Evolutionary conservation across 2,888 invertebrate genomes (phyloP).

Genomic region (Stenichneumon culpator): DNA sequence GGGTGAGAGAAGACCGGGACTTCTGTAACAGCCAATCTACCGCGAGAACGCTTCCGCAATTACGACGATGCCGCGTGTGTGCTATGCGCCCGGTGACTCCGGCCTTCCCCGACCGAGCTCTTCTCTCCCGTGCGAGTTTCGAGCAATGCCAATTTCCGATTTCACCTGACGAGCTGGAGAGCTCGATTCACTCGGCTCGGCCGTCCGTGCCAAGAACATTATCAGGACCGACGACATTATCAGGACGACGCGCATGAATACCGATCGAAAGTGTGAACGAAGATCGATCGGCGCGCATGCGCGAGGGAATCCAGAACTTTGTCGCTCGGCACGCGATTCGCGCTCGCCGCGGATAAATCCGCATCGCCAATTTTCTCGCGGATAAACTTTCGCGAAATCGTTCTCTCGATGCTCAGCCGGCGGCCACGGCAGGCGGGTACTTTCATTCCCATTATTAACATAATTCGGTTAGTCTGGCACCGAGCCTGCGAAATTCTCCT

Average conservation of each 20-base stretch:
- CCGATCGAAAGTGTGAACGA: conserved; percentile 37
- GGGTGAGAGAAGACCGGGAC: background rate
- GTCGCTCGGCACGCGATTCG: background rate
- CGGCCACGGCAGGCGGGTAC: conserved; percentile 9
- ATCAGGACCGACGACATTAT: background rate
- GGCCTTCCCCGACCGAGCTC: background rate
- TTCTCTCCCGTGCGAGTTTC: conserved; percentile 11
- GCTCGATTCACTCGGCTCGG: background rate
- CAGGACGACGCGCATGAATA: background rate
- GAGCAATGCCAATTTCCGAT: conserved; percentile 33
- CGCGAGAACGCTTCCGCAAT: conserved; percentile 47
- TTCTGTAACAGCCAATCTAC: conserved; percentile 25
- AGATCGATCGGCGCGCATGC: conserved; percentile 15
- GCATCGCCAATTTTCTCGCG: conserved; percentile 31
- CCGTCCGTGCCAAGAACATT: background rate
- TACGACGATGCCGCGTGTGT: conserved; percentile 14
- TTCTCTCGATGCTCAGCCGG: conserved; percentile 20
- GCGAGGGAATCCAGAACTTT: background rate
- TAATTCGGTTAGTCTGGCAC: conserved; percentile 38
- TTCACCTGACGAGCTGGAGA: conserved; percentile 54
- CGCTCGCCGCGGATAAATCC: background rate
- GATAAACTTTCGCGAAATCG: conserved; percentile 48
- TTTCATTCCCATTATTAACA: conserved; percentile 49
- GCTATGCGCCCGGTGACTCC: background rate
- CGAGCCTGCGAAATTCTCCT: background rate